Evolutionary conservation across 2,113 vertebrate species (phyloP), one percentile per base, ranked within the genome.

Genomic region (Polyodon spathula): DNA sequence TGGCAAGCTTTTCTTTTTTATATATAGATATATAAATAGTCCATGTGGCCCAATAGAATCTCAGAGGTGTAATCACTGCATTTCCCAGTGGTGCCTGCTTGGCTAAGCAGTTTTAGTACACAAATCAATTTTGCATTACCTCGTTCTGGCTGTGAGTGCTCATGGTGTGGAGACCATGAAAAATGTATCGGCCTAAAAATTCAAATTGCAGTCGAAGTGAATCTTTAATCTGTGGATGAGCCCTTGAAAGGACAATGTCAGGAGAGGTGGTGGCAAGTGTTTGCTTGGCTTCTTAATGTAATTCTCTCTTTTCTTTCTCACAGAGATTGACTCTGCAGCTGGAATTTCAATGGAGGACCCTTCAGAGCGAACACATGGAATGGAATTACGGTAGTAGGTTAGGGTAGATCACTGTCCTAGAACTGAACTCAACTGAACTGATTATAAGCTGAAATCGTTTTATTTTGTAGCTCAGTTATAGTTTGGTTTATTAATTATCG

Each of bases 71-170:
- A 86, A 85, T 87, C 87, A 83, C 76, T 86, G 73, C 82, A 82
- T 88, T 84, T 89, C 68, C 81, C 81, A 84, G 66, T 78, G 78
- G 81, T 83, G 70, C 72, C 74, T 77, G 81, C 86, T 90, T 88
- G 83, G 79, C 81, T 92, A 87, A 90, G 87, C 86, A 86, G 76
- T 88, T 91, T 90, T 90, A 90, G 88, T 88, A 87, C 77, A 88
- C 81, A 88, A 88, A 92, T 93, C 91, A 92, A 91, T 93, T 92
- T 89, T 92, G 73, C 85, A 90, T 91, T 93, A 88, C 86, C 81
- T 87, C 81, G 85, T 90, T 83, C 86, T 89, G 81, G 79, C 83
- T 87, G 79, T 78, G 81, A 89, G 84, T 82, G 81, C 75, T 92
- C 74, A 51, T 82, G 84, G 84, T 86, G 69, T 79, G 78, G 79